Evolutionary conservation across 2,113 vertebrate genomes (phyloP).

Genomic region (Calyptommatus sinebrachiatus): DNA sequence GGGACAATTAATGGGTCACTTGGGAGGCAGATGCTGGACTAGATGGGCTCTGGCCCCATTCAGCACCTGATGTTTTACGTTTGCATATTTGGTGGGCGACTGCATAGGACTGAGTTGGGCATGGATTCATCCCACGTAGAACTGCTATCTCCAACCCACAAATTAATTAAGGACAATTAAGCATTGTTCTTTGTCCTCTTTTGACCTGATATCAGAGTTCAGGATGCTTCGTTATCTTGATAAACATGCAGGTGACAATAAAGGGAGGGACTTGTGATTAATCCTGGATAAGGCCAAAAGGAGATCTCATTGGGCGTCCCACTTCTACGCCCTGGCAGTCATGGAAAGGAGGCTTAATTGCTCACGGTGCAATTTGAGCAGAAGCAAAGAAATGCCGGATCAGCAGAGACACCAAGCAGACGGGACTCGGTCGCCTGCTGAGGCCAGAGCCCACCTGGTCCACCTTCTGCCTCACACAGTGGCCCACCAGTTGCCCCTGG

Average conservation of each 20-base stretch:
- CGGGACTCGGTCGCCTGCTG: neutral
- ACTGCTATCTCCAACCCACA: neutral
- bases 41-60: too few relatives aligned
- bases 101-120: too few relatives aligned
- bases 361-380: conserved; percentile 21
- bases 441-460: too few relatives aligned
- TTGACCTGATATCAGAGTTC: conserved; percentile 14
- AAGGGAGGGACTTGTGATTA: conserved; percentile 8
- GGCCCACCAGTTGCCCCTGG: too few relatives aligned
- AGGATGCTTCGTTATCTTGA: neutral
- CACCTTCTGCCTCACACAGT: too few relatives aligned
- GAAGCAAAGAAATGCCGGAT: conserved; percentile 28
- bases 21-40: too few relatives aligned
- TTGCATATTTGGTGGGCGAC: too few relatives aligned
- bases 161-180: neutral
- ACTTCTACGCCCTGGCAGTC: conserved; percentile 40
- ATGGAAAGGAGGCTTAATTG: conserved; percentile 21
- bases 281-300: conserved; percentile 37
- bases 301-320: conserved; percentile 42
- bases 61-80: too few relatives aligned
- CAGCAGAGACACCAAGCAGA: neutral
- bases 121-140: neutral
- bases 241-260: conserved; percentile 11
- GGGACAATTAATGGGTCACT: too few relatives aligned
- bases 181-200: neutral